Conservation (phyloP, 2,113 vertebrate species). For the Axis porcinus region DNA sequence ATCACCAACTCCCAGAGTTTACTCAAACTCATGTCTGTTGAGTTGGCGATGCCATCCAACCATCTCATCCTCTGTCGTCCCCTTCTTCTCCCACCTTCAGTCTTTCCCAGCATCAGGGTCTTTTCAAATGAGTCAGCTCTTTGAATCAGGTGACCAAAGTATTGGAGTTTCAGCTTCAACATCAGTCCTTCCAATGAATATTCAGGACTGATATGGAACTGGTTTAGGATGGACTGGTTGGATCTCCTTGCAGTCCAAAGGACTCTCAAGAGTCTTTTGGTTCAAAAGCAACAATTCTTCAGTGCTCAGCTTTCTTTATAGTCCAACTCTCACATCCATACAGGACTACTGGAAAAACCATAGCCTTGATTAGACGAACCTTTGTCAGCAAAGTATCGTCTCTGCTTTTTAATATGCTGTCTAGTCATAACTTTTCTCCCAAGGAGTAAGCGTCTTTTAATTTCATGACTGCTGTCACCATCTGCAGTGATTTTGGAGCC, state of each 20-base stretch:
- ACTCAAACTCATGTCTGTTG: neutral
- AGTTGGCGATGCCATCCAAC: neutral
- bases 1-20: neutral
- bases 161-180: neutral
- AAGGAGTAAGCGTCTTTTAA: neutral
- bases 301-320: neutral
- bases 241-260: neutral
- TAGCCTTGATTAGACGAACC: neutral
- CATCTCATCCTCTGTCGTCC: neutral
- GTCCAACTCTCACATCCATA: neutral
- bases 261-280: neutral
- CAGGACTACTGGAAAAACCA: neutral
- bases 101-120: neutral
- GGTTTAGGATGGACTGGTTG: neutral
- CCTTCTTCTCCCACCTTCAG: rapidly evolving
- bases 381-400: neutral
- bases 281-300: neutral
- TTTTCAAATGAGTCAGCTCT: neutral
- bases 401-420: neutral
- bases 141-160: neutral
- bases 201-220: neutral
- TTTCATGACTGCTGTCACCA: neutral
- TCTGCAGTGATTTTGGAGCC: neutral
- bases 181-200: neutral
- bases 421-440: neutral